Percentiles rank a stretch among this genome's conserved stretches.
phyloP scores from a whole-genome alignment of 1,140 invertebrate genomes.

The Saxidomus purpurata region DNA sequence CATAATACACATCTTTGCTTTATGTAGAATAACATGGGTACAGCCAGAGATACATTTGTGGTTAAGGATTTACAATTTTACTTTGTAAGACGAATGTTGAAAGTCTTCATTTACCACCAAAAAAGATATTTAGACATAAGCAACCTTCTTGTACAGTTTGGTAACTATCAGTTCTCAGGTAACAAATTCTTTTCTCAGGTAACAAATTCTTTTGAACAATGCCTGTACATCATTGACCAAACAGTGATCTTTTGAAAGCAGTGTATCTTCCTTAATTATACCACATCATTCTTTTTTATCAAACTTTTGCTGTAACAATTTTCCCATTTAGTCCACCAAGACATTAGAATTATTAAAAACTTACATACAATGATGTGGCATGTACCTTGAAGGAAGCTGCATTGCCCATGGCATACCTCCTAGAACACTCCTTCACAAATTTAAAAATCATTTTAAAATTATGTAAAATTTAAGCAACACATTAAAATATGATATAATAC shows the following conservation, averaged over 20 bases:
- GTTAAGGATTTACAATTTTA: slow-evolving; percentile 38
- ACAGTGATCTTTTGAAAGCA: slow-evolving; percentile 38
- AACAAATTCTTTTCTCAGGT: slow-evolving; percentile 30
- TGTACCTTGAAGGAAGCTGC: slow-evolving; percentile 39
- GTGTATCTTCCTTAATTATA: slow-evolving; percentile 45
- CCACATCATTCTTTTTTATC: slow-evolving; percentile 17
- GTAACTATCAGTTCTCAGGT: slow-evolving; percentile 20
- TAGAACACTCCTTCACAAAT: slow-evolving; percentile 40
- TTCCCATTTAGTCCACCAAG: slow-evolving; percentile 7
- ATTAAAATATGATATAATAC: slow-evolving; percentile 41
- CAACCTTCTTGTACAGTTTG: slow-evolving; percentile 26
- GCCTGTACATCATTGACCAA: slow-evolving; percentile 36
- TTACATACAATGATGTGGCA: slow-evolving; percentile 15
- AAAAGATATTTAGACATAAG: slow-evolving; percentile 27
- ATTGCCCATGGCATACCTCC: slow-evolving; percentile 37
- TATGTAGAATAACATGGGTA: slow-evolving; percentile 35
- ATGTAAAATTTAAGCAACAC: slow-evolving; percentile 19
- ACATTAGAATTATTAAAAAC: slow-evolving; percentile 25
- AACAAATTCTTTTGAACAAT: slow-evolving; percentile 4
- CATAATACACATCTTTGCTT: slow-evolving; percentile 23
- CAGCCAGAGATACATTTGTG: slow-evolving; percentile 38
- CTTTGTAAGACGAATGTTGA: slow-evolving; percentile 26
- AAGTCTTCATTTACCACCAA: neutral
- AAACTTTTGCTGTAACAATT: neutral
- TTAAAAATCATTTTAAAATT: slow-evolving; percentile 27